Conservation (phyloP, 2,888 invertebrate species). For the Apamea monoglypha region DNA sequence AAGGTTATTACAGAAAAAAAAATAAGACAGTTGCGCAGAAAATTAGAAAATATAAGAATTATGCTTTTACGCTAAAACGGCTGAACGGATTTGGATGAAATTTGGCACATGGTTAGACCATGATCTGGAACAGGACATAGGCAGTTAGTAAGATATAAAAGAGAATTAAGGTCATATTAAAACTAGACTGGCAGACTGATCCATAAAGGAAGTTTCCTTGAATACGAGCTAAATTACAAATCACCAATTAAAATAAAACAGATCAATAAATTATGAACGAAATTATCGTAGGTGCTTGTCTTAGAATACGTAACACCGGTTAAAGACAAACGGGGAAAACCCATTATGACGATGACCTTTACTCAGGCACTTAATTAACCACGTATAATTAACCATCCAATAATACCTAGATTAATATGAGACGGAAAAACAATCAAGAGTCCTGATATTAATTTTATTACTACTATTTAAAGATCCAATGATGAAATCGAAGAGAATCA, state of each 20-base stretch:
- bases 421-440: conserved; percentile 38
- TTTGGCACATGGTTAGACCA: no score
- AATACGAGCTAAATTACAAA: conserved; percentile 4
- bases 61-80: no score
- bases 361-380: conserved; percentile 40
- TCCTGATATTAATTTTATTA: conserved; percentile 24
- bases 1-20: no score
- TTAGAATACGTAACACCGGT: conserved; percentile 37
- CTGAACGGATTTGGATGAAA: no score
- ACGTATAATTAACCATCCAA: conserved; percentile 47
- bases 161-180: neutral
- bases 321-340: conserved; percentile 35
- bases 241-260: conserved; percentile 27
- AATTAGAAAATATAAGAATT: no score
- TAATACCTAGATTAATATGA: conserved; percentile 48
- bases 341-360: conserved; percentile 50
- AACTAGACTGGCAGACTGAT: neutral
- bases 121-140: no score
- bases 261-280: conserved; percentile 19
- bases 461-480: conserved; percentile 15
- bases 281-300: conserved; percentile 24
- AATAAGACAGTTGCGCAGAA: no score
- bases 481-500: conserved; percentile 1
- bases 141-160: neutral
- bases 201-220: conserved; percentile 26